phyloP scores from a whole-genome alignment of 2,113 vertebrate genomes.

The Caranx melampygus region DNA sequence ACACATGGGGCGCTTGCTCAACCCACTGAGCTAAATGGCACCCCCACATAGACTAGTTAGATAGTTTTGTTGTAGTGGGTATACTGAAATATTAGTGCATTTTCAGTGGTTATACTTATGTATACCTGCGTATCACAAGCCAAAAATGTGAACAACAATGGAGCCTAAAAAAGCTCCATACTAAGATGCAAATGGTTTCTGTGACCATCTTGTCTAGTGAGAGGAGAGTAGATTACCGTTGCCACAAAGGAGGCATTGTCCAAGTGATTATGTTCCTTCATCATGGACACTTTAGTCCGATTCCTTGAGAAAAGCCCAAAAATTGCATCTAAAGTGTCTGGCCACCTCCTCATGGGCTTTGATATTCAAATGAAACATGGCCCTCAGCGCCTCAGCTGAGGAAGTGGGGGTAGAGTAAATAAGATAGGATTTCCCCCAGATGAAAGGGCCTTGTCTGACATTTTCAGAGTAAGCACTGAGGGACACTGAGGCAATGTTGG shows the following conservation, averaged over 20 bases:
- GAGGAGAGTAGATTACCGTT: conserved; percentile 61
- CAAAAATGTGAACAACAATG: conserved; percentile 50
- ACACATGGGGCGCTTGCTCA: too few species aligned
- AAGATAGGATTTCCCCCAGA: conserved; percentile 78
- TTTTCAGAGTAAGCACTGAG: conserved; percentile 75
- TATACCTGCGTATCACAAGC: background rate
- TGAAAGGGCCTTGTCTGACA: conserved; percentile 80
- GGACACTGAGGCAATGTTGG: conserved; percentile 79
- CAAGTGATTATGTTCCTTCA: conserved; percentile 68
- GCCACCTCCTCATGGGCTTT: conserved; percentile 78
- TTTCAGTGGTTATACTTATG: too few species aligned
- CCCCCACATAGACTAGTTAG: too few species aligned
- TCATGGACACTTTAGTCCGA: conserved; percentile 76
- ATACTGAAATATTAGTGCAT: too few species aligned
- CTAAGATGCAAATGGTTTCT: conserved; percentile 68
- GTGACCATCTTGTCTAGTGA: conserved; percentile 57
- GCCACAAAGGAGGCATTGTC: conserved; percentile 76
- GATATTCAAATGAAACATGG: conserved; percentile 85
- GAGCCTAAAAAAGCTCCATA: conserved; percentile 34
- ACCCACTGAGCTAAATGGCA: too few species aligned
- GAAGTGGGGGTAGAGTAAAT: conserved; percentile 73
- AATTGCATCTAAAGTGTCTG: conserved; percentile 79
- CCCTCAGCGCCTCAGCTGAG: conserved; percentile 63
- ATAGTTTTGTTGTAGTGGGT: too few species aligned
- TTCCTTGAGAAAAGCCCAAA: conserved; percentile 73